phyloP scores from a whole-genome alignment of 2,797 vertebrate species.

The Mallotus villosus region DNA sequence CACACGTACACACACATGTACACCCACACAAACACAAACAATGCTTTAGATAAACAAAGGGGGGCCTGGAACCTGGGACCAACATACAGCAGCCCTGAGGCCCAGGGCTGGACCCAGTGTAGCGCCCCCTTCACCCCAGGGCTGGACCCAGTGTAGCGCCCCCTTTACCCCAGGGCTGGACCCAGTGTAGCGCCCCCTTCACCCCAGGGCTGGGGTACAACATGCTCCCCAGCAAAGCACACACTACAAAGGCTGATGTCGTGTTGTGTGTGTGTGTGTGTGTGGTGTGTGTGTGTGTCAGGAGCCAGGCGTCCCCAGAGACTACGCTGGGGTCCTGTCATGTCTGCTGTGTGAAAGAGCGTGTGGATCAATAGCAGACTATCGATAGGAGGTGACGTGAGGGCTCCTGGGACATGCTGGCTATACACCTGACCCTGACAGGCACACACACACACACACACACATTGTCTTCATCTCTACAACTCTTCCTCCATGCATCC shows the following conservation, averaged over 20 bases:
- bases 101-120: too few species aligned
- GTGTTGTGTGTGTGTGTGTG: too few species aligned
- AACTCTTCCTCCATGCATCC: neutral
- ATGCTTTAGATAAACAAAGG: too few species aligned
- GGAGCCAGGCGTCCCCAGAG: neutral
- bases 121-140: too few species aligned
- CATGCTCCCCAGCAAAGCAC: too few species aligned
- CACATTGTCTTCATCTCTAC: neutral
- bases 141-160: too few species aligned
- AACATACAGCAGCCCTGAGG: too few species aligned
- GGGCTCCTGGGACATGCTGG: slow-evolving; percentile 65
- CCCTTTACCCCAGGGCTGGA: too few species aligned
- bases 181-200: too few species aligned
- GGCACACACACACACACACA: slow-evolving; percentile 35
- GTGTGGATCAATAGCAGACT: slow-evolving; percentile 69
- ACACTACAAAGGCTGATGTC: neutral
- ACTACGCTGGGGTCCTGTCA: neutral
- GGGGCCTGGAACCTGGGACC: too few species aligned
- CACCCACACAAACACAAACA: neutral
- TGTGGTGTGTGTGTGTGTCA: neutral
- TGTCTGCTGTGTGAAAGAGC: slow-evolving; percentile 7
- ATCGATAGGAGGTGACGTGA: slow-evolving; percentile 74
- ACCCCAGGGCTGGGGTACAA: too few species aligned
- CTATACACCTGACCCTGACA: slow-evolving; percentile 55
- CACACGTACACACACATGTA: slow-evolving; percentile 7